Percentiles rank a stretch among this genome's conserved stretches.
Evolutionary conservation across 2,888 invertebrate genomes (phyloP).

Genomic region (Torymus texanus): DNA sequence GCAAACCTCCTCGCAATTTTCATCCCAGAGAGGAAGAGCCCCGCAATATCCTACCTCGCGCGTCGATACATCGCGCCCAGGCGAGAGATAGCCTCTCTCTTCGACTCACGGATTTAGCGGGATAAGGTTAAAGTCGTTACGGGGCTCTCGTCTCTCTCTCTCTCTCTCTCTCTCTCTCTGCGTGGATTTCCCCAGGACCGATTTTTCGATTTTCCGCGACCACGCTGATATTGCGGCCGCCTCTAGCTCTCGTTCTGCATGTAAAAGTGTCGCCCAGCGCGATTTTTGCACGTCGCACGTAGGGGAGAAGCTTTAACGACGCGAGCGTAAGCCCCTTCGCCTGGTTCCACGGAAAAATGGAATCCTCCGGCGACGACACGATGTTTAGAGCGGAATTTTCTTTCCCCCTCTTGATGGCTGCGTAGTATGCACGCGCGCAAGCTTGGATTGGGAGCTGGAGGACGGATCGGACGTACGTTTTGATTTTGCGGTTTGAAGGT

Average conservation of each 20-base stretch:
- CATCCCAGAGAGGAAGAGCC: too few relatives aligned
- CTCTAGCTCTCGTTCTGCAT: conserved; percentile 23
- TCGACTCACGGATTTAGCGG: conserved; percentile 32
- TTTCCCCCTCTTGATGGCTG: too few relatives aligned
- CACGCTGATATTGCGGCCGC: not conserved
- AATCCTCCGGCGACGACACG: not conserved
- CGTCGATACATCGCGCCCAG: conserved; percentile 23
- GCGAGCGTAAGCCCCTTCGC: not conserved
- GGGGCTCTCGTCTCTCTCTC: conserved; percentile 4
- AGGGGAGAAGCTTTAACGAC: conserved; percentile 27
- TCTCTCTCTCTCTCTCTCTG: conserved; percentile 24
- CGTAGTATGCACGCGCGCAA: too few relatives aligned
- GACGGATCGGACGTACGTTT: too few relatives aligned
- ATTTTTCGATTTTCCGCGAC: not conserved
- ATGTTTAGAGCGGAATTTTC: too few relatives aligned
- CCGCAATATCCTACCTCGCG: not conserved
- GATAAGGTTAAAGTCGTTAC: conserved; percentile 51
- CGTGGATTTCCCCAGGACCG: conserved; percentile 32
- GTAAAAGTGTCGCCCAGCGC: not conserved
- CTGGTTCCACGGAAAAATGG: not conserved
- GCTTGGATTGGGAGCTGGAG: too few relatives aligned
- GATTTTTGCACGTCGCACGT: not conserved
- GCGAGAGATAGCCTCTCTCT: conserved; percentile 56
- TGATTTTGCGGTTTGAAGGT: too few relatives aligned
- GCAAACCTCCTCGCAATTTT: not conserved